Conservation (phyloP, 2,113 vertebrate genomes). For the Catharus minimus region DNA sequence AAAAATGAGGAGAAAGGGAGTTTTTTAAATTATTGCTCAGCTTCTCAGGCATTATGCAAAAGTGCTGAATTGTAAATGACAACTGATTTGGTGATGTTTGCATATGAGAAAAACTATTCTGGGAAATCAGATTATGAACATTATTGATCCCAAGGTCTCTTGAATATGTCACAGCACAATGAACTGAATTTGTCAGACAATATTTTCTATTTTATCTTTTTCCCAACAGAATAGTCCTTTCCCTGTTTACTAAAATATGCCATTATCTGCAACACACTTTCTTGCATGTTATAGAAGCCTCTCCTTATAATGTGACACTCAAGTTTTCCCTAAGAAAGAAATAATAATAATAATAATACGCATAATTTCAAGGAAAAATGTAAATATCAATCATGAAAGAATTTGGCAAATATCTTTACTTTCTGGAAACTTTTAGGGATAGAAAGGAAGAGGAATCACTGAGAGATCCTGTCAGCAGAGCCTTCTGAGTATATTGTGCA, state of each 20-base stretch:
- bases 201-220: slow-evolving; percentile 15
- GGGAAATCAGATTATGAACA: slow-evolving; percentile 39
- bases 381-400: not conserved
- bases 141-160: slow-evolving; percentile 21
- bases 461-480: not conserved
- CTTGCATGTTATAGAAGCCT: not conserved
- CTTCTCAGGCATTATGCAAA: slow-evolving; percentile 3
- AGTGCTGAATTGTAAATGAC: not conserved
- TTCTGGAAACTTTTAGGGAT: not conserved
- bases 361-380: not conserved
- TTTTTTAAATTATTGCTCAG: slow-evolving; percentile 12
- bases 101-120: slow-evolving; percentile 6
- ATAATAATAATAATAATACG: not conserved
- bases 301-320: not conserved
- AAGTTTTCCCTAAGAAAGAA: not conserved
- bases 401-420: not conserved
- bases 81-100: not conserved
- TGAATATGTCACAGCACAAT: not conserved
- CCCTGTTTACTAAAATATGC: not conserved
- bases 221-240: not conserved
- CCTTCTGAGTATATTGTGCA: not conserved
- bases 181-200: not conserved
- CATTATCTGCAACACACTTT: not conserved
- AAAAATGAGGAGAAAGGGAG: not conserved
- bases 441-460: not conserved